Percentiles rank a stretch among this genome's conserved stretches.
Evolutionary conservation across 2,113 vertebrate species (phyloP).

Genomic region (Erythrocercus mccallii): DNA sequence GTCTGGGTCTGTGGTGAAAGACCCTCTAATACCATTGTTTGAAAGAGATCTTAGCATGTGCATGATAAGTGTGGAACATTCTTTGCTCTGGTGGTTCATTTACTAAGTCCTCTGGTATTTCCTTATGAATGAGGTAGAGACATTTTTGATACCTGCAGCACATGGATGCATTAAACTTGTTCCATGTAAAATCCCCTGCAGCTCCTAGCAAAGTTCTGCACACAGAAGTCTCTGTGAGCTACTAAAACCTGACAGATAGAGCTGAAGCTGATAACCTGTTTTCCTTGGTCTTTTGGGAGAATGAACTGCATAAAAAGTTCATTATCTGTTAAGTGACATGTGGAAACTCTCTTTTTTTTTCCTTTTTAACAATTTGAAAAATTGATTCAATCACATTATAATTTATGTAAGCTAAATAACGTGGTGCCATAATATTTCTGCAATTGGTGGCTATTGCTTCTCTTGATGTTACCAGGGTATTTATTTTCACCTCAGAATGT

Average conservation of each 20-base stretch:
- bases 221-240: not conserved
- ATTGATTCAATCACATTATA: not conserved
- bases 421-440: not conserved
- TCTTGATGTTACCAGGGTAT: not conserved
- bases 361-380: not conserved
- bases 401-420: not conserved
- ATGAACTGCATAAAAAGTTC: not conserved
- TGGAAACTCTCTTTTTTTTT: not conserved
- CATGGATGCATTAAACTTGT: not conserved
- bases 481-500: not conserved
- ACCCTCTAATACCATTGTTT: fast-evolving
- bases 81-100: not conserved
- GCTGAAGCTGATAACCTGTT: not conserved
- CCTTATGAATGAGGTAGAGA: not conserved
- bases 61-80: not conserved
- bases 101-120: not conserved
- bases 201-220: not conserved
- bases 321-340: not conserved
- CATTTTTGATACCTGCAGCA: not conserved
- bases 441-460: not conserved
- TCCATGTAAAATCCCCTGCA: not conserved
- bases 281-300: not conserved
- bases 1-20: not conserved
- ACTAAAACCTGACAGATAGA: not conserved
- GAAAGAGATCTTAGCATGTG: not conserved